Evolutionary conservation across 2,113 vertebrate species (phyloP).

Genomic region (Ictalurus punctatus): DNA sequence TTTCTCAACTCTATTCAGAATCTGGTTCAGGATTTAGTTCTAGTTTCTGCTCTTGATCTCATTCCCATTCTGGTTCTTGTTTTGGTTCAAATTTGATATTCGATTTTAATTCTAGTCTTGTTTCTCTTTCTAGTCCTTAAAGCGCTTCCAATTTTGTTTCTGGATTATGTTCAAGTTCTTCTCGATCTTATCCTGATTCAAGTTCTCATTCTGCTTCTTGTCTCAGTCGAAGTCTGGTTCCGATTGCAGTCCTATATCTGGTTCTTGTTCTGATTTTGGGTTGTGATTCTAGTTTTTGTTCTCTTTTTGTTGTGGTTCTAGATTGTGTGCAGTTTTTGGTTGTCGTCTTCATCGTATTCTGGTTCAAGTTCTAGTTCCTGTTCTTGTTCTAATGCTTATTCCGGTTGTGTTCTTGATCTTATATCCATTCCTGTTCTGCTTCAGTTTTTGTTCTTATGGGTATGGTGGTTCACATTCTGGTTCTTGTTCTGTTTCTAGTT

Average conservation of each 20-base stretch:
- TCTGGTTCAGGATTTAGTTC: not conserved
- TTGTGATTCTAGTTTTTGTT: not conserved
- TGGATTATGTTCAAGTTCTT: not conserved
- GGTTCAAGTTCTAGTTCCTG: not conserved
- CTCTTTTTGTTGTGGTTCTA: not conserved
- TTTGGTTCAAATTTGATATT: not conserved
- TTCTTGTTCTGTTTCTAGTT: not conserved
- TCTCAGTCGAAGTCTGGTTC: not conserved
- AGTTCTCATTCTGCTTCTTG: not conserved
- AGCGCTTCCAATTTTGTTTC: not conserved
- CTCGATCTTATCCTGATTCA: not conserved
- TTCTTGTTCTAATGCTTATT: not conserved
- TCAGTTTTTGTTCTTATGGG: not conserved
- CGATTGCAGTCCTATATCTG: not conserved
- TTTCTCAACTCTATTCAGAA: not conserved
- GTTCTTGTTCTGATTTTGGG: not conserved
- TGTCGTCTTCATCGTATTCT: not conserved
- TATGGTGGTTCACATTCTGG: not conserved
- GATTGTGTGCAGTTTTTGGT: not conserved
- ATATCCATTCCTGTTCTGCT: not conserved
- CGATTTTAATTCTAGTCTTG: not conserved
- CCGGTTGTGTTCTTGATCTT: not conserved
- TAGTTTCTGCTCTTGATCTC: not conserved
- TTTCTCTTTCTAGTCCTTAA: not conserved
- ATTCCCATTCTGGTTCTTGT: not conserved